Conservation (phyloP, 2,888 invertebrate genomes). For the Craniophora ligustri region DNA sequence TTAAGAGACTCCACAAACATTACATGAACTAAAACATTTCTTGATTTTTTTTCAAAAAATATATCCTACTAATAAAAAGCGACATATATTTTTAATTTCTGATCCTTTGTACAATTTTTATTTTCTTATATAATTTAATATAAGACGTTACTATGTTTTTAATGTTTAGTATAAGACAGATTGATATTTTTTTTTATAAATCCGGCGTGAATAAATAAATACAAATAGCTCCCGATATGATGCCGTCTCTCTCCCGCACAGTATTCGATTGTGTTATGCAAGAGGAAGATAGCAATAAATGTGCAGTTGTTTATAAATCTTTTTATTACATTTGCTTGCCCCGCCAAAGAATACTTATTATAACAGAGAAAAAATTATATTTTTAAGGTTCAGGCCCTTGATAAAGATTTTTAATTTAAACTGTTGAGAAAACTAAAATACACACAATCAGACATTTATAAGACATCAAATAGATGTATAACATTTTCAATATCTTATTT, state of each 20-base stretch:
- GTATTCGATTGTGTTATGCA: not conserved
- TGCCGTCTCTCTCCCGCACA: not conserved
- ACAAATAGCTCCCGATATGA: not conserved
- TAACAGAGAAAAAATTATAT: too few relatives aligned
- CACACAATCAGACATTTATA: too few relatives aligned
- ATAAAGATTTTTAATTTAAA: too few relatives aligned
- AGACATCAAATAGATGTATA: too few relatives aligned
- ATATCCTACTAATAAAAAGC: slow-evolving; percentile 6
- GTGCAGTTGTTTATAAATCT: not conserved
- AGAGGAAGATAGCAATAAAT: not conserved
- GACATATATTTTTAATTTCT: not conserved
- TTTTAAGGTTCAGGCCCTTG: too few relatives aligned
- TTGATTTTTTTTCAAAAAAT: not conserved
- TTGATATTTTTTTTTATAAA: not conserved
- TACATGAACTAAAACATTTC: not conserved
- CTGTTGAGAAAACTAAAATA: too few relatives aligned
- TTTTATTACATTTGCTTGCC: not conserved
- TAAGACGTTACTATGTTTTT: slow-evolving; percentile 48
- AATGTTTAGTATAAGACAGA: slow-evolving; percentile 28
- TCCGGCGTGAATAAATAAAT: not conserved
- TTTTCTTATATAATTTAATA: slow-evolving; percentile 18
- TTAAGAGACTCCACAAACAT: not conserved
- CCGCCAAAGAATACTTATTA: not conserved
- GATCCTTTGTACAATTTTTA: slow-evolving; percentile 45
- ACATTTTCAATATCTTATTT: not conserved